Evolutionary conservation across 2,113 vertebrate genomes (phyloP), one percentile per base, ranked within the genome.

Genomic region (Psephotus haematonotus): DNA sequence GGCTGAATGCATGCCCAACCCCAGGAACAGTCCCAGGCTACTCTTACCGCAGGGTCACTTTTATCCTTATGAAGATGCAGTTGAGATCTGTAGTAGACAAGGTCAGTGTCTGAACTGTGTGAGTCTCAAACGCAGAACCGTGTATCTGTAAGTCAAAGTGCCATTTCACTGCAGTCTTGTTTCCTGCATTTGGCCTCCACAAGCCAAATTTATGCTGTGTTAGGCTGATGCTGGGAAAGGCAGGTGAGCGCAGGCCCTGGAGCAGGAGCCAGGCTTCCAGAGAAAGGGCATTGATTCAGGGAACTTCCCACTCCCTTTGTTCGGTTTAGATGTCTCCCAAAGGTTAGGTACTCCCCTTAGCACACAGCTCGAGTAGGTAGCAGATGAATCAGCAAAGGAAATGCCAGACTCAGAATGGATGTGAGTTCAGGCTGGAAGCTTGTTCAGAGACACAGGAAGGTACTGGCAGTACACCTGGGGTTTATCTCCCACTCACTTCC

Each of bases 331-430:
- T 46, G 19, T 20, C 27, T 85, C 47, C 35, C 11, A 1, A 10
- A 29, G 44, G 3, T 33, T 6, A 77, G 53, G 13, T 41, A 3
- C 27, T 29, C 57, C 14, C 50, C 5, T 55, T 3, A 53, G 86
- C 65, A 17, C 43, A 7, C 33, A 33, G 0, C 62, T 2, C 0
- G 1, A 14, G 41, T 3, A 62, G 76, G 18, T 39, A 59, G 33
- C 22, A 59, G 22, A 59, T 44, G 2, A 77, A 25, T 13, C 50
- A 72, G 83, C 47, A 69, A 55, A 72, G 72, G 57, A 71, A 27
- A 23, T 12, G 50, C 33, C 43, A 84, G 1, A 37, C 3, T 0
- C 0, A 27, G 55, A 11, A 10, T 17, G 35, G 50, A 3, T 27
- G 64, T 0, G 7, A 37, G 55, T 15, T 37, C 4, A 7, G 37